phyloP scores from a whole-genome alignment of 2,797 vertebrate species.

The Limosa lapponica region DNA sequence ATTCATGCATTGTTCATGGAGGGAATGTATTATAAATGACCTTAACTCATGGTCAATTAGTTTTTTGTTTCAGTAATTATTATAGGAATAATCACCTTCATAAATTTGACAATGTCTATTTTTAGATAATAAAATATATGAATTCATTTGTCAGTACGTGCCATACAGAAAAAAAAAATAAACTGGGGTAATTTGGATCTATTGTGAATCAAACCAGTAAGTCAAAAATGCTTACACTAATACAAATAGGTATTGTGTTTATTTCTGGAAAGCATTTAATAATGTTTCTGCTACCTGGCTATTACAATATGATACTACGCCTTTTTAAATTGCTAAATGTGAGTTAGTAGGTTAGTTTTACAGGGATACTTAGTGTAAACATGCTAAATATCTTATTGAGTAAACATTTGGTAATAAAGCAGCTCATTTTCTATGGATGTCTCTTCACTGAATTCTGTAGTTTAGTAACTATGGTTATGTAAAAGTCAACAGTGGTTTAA shows the following conservation, averaged over 20 bases:
- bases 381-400: not conserved
- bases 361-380: not conserved
- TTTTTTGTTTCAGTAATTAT: slow-evolving; percentile 1
- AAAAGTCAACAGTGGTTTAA: not conserved
- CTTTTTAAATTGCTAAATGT: not conserved
- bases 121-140: not conserved
- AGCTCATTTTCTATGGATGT: not conserved
- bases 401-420: not conserved
- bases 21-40: not conserved
- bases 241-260: not conserved
- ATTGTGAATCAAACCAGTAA: not conserved
- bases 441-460: not conserved
- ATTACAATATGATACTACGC: not conserved
- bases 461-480: not conserved
- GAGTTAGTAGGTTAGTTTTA: not conserved
- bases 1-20: not conserved
- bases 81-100: not conserved
- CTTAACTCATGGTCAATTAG: not conserved
- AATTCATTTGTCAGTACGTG: not conserved
- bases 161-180: not conserved
- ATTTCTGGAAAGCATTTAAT: not conserved
- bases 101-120: not conserved
- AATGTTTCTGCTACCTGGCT: not conserved
- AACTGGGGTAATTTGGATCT: not conserved
- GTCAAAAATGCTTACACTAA: not conserved